phyloP scores from a whole-genome alignment of 2,113 vertebrate species.

The Gobius niger region DNA sequence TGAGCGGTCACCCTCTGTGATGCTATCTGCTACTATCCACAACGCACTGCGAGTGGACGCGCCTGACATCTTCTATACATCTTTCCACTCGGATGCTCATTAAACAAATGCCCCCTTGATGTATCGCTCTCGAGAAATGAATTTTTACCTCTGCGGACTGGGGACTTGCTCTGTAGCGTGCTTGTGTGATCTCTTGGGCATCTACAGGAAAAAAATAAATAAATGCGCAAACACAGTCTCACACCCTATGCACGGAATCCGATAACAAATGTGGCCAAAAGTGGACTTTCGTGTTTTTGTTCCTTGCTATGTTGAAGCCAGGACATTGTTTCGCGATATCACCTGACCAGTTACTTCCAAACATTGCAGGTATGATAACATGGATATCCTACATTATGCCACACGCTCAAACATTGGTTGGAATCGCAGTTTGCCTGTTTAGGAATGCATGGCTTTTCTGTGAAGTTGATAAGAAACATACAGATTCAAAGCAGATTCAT shows the following conservation, averaged over 20 bases:
- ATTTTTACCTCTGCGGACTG: slow-evolving; percentile 79
- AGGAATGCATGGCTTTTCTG: slow-evolving; percentile 19
- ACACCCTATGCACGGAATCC: slow-evolving; percentile 23
- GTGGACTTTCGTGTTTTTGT: slow-evolving; percentile 46
- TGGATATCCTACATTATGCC: slow-evolving; percentile 40
- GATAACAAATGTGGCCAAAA: slow-evolving; percentile 61
- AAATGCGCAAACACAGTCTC: slow-evolving; percentile 23
- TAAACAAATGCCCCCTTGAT: slow-evolving; percentile 89
- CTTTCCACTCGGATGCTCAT: slow-evolving; percentile 89
- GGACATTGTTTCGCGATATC: slow-evolving; percentile 51
- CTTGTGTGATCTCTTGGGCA: slow-evolving; percentile 67
- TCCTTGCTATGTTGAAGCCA: slow-evolving; percentile 37
- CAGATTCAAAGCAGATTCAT: slow-evolving; percentile 50
- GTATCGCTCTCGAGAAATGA: slow-evolving; percentile 87
- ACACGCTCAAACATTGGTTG: slow-evolving; percentile 13
- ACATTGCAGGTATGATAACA: slow-evolving; percentile 49
- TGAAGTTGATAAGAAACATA: slow-evolving; percentile 45
- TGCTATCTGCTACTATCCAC: slow-evolving; percentile 86
- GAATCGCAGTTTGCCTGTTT: slow-evolving; percentile 9
- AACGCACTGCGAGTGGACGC: slow-evolving; percentile 85
- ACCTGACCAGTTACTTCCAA: slow-evolving; percentile 50
- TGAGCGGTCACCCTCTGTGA: slow-evolving; percentile 88
- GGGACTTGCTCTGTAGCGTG: slow-evolving; percentile 45
- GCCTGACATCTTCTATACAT: slow-evolving; percentile 93
- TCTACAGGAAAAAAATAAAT: slow-evolving; percentile 38